These are phyloP conservation scores for Eidolon dupreanum DNA, from an alignment of 2,797 vertebrate species.

Conservation along the genomic window DNA sequence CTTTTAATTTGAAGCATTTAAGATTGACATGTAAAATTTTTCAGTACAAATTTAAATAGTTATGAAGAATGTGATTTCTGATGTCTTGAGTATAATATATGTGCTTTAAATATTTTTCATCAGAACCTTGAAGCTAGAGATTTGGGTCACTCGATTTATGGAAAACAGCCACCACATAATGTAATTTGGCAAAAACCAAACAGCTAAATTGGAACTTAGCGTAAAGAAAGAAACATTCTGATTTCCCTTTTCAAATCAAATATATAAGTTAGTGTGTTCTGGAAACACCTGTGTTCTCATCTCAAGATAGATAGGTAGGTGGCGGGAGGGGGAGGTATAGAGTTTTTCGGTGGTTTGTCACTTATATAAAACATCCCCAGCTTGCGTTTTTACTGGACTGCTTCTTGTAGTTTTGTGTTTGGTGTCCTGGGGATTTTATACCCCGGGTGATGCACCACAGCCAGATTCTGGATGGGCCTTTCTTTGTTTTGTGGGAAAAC, in stretches of 20 bases:
- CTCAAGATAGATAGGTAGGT: not conserved
- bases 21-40: not conserved
- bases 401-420: not conserved
- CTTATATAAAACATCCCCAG: not conserved
- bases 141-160: not conserved
- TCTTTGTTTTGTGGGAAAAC: constrained; percentile 2
- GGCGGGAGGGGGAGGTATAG: fast-evolving
- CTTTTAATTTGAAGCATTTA: not conserved
- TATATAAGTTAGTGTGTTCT: not conserved
- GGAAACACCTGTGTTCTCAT: not conserved
- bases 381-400: not conserved
- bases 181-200: constrained; percentile 4
- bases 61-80: not conserved
- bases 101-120: constrained; percentile 20
- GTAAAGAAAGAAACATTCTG: not conserved
- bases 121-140: not conserved
- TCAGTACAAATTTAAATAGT: not conserved
- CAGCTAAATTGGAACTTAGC: not conserved
- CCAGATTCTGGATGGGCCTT: not conserved
- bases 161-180: not conserved
- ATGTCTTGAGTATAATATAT: not conserved
- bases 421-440: not conserved
- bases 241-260: not conserved
- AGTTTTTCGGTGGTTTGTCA: not conserved
- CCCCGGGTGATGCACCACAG: not conserved